phyloP scores from a whole-genome alignment of 1,140 invertebrate species.

The Plutomurus gul region DNA sequence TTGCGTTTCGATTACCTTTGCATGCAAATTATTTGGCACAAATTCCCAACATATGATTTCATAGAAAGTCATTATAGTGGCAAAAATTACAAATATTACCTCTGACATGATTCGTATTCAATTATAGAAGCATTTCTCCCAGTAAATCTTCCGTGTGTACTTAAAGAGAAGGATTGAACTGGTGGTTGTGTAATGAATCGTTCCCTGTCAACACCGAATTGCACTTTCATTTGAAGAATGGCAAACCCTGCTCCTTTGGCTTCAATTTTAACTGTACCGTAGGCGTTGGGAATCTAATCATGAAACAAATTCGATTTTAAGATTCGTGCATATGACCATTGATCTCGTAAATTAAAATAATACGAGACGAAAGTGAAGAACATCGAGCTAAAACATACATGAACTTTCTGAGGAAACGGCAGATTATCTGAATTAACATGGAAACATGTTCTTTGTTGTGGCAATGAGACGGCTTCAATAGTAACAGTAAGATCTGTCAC shows the following conservation, averaged over 20 bases:
- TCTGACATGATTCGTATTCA: conserved; percentile 77
- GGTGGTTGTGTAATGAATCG: conserved; percentile 84
- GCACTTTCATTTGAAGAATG: conserved; percentile 89
- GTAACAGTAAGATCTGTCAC: conserved; percentile 81
- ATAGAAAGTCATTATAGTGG: not conserved
- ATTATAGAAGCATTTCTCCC: conserved; percentile 94
- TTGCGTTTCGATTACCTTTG: not conserved
- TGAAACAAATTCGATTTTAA: conserved; percentile 17
- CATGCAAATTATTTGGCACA: not conserved
- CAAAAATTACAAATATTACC: conserved; percentile 61
- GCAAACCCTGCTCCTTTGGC: conserved; percentile 89
- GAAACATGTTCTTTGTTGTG: conserved; percentile 68
- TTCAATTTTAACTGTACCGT: conserved; percentile 87
- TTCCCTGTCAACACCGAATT: conserved; percentile 90
- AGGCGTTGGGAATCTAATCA: conserved; percentile 80
- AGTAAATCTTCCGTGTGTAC: conserved; percentile 72
- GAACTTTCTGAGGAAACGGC: conserved; percentile 73
- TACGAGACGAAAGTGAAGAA: not conserved
- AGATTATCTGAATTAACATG: conserved; percentile 76
- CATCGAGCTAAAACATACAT: conserved; percentile 61
- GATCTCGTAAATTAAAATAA: not conserved
- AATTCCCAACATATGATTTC: not conserved
- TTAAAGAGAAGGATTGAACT: conserved; percentile 73
- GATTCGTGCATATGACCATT: too few relatives aligned
- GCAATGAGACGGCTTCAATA: conserved; percentile 82